Conservation (phyloP, 2,113 vertebrate species). For the Upupa epops region DNA sequence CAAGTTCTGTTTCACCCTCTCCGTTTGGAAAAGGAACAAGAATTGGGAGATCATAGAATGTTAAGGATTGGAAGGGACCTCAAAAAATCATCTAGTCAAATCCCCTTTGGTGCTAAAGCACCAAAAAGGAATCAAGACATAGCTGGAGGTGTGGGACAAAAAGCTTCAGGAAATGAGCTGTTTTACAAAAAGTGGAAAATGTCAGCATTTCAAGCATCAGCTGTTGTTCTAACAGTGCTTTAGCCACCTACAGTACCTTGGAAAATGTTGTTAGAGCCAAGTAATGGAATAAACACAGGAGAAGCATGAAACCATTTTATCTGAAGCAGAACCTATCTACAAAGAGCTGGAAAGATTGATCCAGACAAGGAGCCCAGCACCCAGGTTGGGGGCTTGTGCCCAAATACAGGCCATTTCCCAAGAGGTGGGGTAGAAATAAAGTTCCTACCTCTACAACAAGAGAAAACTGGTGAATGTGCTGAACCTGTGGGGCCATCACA, state of each 20-base stretch:
- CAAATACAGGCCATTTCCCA: background rate
- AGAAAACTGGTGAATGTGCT: background rate
- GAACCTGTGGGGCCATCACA: background rate
- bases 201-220: slow-evolving; percentile 18
- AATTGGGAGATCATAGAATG: too few relatives aligned
- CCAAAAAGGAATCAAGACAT: background rate
- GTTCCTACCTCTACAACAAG: background rate
- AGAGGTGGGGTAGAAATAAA: background rate
- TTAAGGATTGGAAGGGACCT: too few relatives aligned
- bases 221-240: background rate
- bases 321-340: background rate
- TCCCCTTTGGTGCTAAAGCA: background rate
- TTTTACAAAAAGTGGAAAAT: background rate
- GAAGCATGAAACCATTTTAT: background rate
- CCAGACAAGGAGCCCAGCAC: background rate
- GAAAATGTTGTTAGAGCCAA: slow-evolving; percentile 17
- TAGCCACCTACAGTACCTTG: background rate
- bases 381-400: background rate
- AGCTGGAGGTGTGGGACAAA: background rate
- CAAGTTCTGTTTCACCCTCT: background rate
- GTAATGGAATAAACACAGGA: background rate
- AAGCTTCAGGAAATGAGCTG: background rate
- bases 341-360: background rate
- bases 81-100: too few relatives aligned
- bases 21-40: background rate